phyloP scores from a whole-genome alignment of 2,797 vertebrate genomes.

The Peromyscus aztecus region DNA sequence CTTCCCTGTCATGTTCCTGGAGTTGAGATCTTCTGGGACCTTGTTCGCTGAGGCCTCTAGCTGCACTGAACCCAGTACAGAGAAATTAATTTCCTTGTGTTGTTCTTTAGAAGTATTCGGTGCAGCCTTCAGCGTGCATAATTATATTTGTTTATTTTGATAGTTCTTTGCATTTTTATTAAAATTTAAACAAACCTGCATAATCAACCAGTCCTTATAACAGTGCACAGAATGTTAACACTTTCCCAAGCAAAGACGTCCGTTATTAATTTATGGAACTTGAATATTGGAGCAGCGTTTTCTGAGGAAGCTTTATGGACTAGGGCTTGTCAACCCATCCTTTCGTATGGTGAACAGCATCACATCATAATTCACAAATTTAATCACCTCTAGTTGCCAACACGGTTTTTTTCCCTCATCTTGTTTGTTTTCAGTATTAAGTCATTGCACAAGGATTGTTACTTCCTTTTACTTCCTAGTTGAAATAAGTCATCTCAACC shows the following conservation, averaged over 20 bases:
- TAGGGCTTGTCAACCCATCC: conserved; percentile 27
- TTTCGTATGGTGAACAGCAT: conserved; percentile 17
- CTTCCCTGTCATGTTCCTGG: conserved; percentile 31
- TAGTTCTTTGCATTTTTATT: conserved; percentile 75
- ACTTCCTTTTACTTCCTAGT: conserved; percentile 33
- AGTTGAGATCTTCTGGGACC: conserved; percentile 41
- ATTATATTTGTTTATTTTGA: conserved; percentile 75
- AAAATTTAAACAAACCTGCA: conserved; percentile 68
- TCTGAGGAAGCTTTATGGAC: conserved; percentile 29
- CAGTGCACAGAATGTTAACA: conserved; percentile 65
- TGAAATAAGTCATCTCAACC: conserved; percentile 52
- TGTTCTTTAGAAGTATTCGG: conserved; percentile 64
- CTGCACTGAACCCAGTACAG: not conserved
- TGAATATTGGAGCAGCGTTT: conserved; percentile 57
- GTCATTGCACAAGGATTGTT: conserved; percentile 36
- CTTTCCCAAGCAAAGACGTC: conserved; percentile 7
- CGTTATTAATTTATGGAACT: conserved; percentile 53
- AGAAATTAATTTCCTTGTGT: conserved; percentile 64
- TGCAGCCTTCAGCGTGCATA: conserved; percentile 59
- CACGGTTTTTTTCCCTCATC: not conserved
- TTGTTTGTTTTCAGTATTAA: conserved; percentile 15
- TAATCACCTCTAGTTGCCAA: conserved; percentile 14
- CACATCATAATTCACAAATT: not conserved
- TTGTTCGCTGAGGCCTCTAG: conserved; percentile 52
- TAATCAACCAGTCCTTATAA: conserved; percentile 57